phyloP scores from a whole-genome alignment of 1,140 invertebrate species.

The Drosophila azteca region DNA sequence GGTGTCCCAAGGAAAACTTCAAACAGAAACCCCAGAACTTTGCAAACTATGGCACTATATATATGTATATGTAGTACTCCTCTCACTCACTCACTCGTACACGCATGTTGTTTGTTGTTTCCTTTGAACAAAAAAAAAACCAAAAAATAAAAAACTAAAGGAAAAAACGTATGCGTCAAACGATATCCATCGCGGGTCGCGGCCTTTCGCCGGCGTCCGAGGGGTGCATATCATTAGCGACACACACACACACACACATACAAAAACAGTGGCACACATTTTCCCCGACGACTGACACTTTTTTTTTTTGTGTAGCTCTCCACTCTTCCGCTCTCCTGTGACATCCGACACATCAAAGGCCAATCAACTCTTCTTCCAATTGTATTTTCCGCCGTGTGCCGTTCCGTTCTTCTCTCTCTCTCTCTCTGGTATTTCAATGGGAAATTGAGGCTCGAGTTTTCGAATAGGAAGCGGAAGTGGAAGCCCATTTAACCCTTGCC shows the following conservation, averaged over 20 bases:
- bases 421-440: constrained; percentile 11
- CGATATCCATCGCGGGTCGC: constrained; percentile 49
- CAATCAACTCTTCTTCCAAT: constrained; percentile 72
- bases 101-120: constrained; percentile 66
- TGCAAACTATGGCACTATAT: constrained; percentile 53
- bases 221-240: constrained; percentile 79
- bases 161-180: constrained; percentile 59
- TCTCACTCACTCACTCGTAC: constrained; percentile 24
- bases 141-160: constrained; percentile 15
- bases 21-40: constrained; percentile 62
- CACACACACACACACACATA: constrained; percentile 25
- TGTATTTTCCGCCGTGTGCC: constrained; percentile 20
- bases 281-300: constrained; percentile 68
- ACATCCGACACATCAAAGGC: constrained; percentile 68
- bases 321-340: constrained; percentile 3
- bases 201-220: constrained; percentile 25
- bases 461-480: constrained; percentile 76
- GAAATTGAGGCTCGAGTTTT: constrained; percentile 29
- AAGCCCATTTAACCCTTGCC: constrained; percentile 62
- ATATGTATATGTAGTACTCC: no score
- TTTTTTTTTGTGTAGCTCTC: constrained; percentile 29
- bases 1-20: constrained; percentile 62
- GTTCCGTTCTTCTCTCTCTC: constrained; percentile 19
- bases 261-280: constrained; percentile 70
- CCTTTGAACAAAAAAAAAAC: constrained; percentile 52